Evolutionary conservation across 2,888 invertebrate genomes (phyloP), one percentile per base, ranked within the genome.

Genomic region (Pristionchus japonicus): DNA sequence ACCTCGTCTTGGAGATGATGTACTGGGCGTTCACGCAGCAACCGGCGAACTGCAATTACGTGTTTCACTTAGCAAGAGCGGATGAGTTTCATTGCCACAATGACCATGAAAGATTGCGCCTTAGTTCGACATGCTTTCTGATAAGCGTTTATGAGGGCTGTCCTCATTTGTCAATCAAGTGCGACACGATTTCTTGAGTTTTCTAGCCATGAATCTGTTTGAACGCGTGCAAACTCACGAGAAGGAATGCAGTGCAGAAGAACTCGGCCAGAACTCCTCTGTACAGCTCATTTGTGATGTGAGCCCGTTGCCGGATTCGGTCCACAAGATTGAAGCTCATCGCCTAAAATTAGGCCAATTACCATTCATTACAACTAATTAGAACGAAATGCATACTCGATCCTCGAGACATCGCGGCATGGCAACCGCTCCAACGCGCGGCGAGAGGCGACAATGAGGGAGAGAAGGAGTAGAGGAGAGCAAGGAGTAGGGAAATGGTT

Each of bases 11-110:
- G 20, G 92, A 92, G 20, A 93, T 91, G 52, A 93, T 89, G 84
- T 90, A 92, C 74, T 93, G 92, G 6, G 93, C 93, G 87, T 90
- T 91, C 43, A 92, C 91, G 23, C 90, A 90, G 37, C 91, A 90
- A 43, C 93, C 93, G 31, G 89, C 90, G 87, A 92, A 93, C 93
- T 93, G 90, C 80, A 91, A 70, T 23, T 57, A 20, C 23, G 20
- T 13, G 11, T 4, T n/a, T n/a, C 20, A n/a, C n/a, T n/a, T n/a
- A n/a, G n/a, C n/a, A n/a, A n/a, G n/a, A n/a, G n/a, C n/a, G n/a
- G n/a, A n/a, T n/a, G n/a, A n/a, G n/a, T n/a, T n/a, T n/a, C n/a
- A n/a, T n/a, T n/a, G n/a, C n/a, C n/a, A n/a, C n/a, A n/a, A n/a
- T n/a, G n/a, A n/a, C n/a, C n/a, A n/a, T n/a, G n/a, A n/a, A n/a